Evolutionary conservation across 2,113 vertebrate species (phyloP), one percentile per base, ranked within the genome.

Genomic region (Nanorana parkeri): DNA sequence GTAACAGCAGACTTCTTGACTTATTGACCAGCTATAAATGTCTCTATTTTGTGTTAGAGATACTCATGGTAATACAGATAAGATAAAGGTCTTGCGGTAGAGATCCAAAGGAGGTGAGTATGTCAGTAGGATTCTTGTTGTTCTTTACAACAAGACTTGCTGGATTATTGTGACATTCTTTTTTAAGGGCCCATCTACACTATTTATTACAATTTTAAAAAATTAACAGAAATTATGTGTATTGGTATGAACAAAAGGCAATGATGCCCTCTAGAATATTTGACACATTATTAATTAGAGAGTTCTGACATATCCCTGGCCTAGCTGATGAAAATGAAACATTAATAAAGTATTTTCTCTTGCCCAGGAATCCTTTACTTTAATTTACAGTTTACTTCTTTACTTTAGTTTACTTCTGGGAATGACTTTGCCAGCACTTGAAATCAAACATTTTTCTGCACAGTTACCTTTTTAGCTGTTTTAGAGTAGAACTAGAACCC

Each of bases 381-480:
- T 20, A 32, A 36, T 28, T 24, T 75, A n/a, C n/a, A n/a, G n/a
- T n/a, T n/a, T n/a, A n/a, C n/a, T n/a, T n/a, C n/a, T n/a, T n/a
- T n/a, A n/a, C 41, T 32, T 52, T 71, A 24, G 61, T 55, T 58
- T 66, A 36, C 21, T 19, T 13, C 51, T 23, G 28, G 23, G 65
- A 4, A 19, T 24, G 63, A 10, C 69, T 32, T 32, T 56, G 47
- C 80, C 63, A 68, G 29, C 63, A 58, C 24, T 75, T 66, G n/a
- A 66, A 75, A 26, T 66, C 23, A 64, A 63, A 73, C 41, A 17
- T 41, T 75, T n/a, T 74, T 47, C 29, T 28, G 17, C 54, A 67
- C 68, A 56, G n/a, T 56, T 54, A 32, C 36, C 11, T 68, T 47
- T 83, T 54, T 67, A 54, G 54, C 71, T 76, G n/a, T 60, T 68